These are phyloP conservation scores for Dasypus novemcinctus DNA, from an alignment of 2,113 vertebrate species.

Conservation along the genomic window DNA sequence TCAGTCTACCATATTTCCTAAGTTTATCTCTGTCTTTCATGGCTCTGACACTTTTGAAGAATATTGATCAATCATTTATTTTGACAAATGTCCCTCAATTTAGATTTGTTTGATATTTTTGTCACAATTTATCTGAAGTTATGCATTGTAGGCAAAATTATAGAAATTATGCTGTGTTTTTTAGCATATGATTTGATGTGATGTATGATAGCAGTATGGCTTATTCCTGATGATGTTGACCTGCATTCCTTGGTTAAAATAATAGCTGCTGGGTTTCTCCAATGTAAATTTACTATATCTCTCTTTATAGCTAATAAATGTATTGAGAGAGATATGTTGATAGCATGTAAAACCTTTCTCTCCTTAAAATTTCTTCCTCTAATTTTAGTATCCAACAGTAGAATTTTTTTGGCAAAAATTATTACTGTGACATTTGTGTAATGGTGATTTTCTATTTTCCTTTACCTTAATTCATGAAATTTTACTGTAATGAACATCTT, in stretches of 20 bases:
- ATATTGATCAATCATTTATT: background rate
- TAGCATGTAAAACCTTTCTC: background rate
- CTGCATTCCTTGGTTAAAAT: background rate
- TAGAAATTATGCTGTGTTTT: too few relatives aligned
- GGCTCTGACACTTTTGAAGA: background rate
- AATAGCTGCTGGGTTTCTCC: background rate
- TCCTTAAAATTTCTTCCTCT: background rate
- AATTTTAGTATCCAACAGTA: background rate
- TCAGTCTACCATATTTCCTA: background rate
- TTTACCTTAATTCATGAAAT: background rate
- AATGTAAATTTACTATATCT: background rate
- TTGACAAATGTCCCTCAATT: background rate
- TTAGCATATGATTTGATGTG: background rate
- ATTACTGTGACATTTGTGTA: background rate
- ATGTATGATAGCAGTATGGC: background rate
- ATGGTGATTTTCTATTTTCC: background rate
- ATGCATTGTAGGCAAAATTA: background rate
- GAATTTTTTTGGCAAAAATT: background rate
- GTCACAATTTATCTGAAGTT: background rate
- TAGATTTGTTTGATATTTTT: background rate
- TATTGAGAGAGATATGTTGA: background rate
- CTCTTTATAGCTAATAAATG: background rate
- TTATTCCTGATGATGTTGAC: background rate
- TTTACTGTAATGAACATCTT: background rate
- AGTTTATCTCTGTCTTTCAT: background rate